These are phyloP conservation scores for Heteropelma amictum DNA, from an alignment of 2,888 invertebrate genomes.

Conservation along the genomic window DNA sequence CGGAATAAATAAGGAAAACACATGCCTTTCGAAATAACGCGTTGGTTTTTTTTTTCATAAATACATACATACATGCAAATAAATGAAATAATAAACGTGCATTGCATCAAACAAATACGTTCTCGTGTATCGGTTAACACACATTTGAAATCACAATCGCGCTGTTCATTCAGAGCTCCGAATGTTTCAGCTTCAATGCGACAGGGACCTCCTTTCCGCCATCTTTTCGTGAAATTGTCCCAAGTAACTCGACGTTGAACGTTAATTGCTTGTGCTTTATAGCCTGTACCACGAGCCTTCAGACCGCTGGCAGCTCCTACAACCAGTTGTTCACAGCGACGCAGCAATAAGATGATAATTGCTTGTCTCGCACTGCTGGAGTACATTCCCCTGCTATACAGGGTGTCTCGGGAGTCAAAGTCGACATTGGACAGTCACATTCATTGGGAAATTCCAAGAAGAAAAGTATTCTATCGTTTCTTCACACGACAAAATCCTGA, in stretches of 20 bases:
- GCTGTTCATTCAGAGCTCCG: slow-evolving; percentile 13
- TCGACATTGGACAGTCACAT: too few relatives aligned
- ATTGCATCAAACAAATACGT: not conserved
- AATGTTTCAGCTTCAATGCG: not conserved
- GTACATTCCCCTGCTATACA: slow-evolving; percentile 30
- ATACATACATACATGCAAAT: not conserved
- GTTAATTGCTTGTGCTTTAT: slow-evolving; percentile 53
- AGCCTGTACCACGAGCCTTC: slow-evolving; percentile 31
- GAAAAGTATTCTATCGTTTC: too few relatives aligned
- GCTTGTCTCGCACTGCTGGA: slow-evolving; percentile 32
- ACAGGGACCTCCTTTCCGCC: not conserved
- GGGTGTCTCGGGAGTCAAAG: too few relatives aligned
- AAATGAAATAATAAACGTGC: not conserved
- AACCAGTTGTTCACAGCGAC: slow-evolving; percentile 22
- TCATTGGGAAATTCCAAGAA: too few relatives aligned
- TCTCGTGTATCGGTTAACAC: too few relatives aligned
- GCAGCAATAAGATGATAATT: slow-evolving; percentile 41
- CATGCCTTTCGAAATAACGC: too few relatives aligned
- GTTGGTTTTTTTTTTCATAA: too few relatives aligned
- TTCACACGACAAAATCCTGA: too few relatives aligned
- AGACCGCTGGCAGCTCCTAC: slow-evolving; percentile 32
- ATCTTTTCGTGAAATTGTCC: slow-evolving; percentile 47
- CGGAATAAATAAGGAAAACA: too few relatives aligned
- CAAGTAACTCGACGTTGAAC: slow-evolving; percentile 46
- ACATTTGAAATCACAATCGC: slow-evolving; percentile 28